Base-by-base conservation (phyloP, 2,113 vertebrate genomes). In the Tonatia bakeri region DNA sequence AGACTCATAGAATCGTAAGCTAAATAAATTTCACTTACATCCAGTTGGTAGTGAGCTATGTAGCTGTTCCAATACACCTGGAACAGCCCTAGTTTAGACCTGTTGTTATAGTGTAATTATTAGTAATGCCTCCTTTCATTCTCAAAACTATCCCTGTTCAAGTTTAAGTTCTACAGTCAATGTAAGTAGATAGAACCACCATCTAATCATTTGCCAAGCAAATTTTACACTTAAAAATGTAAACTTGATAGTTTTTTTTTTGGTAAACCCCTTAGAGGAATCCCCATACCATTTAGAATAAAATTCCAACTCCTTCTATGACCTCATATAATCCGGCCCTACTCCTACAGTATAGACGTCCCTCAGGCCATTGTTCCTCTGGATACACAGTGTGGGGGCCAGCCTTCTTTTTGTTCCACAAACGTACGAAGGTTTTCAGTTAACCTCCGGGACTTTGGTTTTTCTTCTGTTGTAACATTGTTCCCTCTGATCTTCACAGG, bases 181-280 rank as follows among this genome's bases (percentile, higher is more conserved):
- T 13, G 47, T 90, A 70, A 89, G 28, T 33, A 85, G 69, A 36
- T 3, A 54, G 4, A 79, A 64, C 14, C 12, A 73, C 5, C 12
- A 59, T 33, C 40, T 69, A 36, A 15, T 82, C 14, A 70, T 69
- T 90, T 87, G 16, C 19, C 7, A 75, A 47, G 56, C 33, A 56
- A 56, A 81, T 81, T 91, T 91, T 85, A 87, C 70, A 45, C 7
- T 87, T 79, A 77, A 87, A 70, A 69, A 43, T 67, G 17, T 80
- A 56, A 76, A 87, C 33, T 87, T 80, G 43, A 24, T 67, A 84
- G 22, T 36, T 83, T 17, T 50, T 50, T 75, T 80, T 80, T 15
- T 75, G 19, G 9, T 79, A 82, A 77, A 61, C 2, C 7, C 20
- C 17, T 67, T 72, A 64, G 43, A n/a, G 77, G 36, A 83, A 77